Percentiles rank a stretch among this genome's conserved stretches.
Evolutionary conservation across 2,113 vertebrate species (phyloP).

Genomic region (Caloenas nicobarica): DNA sequence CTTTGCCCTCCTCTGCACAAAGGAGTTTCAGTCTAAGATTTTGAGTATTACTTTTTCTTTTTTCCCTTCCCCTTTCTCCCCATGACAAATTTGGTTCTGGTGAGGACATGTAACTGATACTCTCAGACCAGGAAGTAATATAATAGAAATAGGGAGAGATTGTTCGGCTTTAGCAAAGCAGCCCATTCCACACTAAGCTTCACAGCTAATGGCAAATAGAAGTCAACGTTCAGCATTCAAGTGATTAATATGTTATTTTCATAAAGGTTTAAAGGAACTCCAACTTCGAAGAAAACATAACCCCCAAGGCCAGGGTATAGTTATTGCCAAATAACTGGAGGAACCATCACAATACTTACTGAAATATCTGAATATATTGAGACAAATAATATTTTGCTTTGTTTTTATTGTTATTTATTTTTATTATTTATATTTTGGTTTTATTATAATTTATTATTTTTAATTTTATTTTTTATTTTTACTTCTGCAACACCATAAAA

Average conservation of each 20-base stretch:
- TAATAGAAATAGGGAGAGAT: neutral
- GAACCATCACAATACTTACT: neutral
- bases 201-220: neutral
- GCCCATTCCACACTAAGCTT: accelerated
- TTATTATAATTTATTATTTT: no score
- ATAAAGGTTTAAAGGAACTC: neutral
- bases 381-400: neutral
- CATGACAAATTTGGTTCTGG: neutral
- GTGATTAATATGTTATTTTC: neutral
- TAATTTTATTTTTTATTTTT: neutral
- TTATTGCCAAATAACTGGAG: neutral
- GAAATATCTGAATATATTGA: neutral
- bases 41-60: neutral
- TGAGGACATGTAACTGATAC: neutral
- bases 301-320: neutral
- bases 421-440: no score
- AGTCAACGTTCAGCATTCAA: neutral
- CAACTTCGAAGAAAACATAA: neutral
- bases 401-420: neutral
- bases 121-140: neutral
- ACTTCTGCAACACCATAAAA: neutral
- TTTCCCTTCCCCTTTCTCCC: neutral
- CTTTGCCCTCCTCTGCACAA: neutral
- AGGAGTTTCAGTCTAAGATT: neutral
- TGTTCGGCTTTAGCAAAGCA: neutral